phyloP scores from a whole-genome alignment of 2,888 invertebrate genomes.

The Masnerella sp. region DNA sequence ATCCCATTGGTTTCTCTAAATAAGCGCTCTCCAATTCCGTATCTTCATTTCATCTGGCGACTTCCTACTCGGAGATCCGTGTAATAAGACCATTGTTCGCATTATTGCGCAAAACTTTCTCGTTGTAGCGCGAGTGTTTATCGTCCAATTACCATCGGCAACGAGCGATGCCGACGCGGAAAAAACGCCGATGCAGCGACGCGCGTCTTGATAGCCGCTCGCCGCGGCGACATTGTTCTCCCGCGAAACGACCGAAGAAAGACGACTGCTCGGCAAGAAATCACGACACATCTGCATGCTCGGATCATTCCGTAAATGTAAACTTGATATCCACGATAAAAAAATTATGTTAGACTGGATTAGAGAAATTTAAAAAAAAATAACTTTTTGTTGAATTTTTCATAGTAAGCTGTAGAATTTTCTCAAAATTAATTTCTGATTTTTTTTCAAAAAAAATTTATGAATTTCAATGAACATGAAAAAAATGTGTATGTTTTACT shows the following conservation, averaged over 20 bases:
- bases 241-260: constrained; percentile 50
- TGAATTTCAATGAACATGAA: too few relatives aligned
- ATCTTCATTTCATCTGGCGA: constrained; percentile 57
- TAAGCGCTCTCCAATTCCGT: constrained; percentile 54
- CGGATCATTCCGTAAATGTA: constrained; percentile 71
- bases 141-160: constrained; percentile 69
- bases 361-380: too few relatives aligned
- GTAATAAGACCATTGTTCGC: constrained; percentile 62
- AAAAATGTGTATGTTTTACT: too few relatives aligned
- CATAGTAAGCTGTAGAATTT: too few relatives aligned
- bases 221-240: constrained; percentile 62
- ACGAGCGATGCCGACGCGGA: constrained; percentile 60
- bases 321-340: constrained; percentile 57
- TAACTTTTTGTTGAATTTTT: too few relatives aligned
- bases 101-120: constrained; percentile 61
- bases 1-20: constrained; percentile 49
- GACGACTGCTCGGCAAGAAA: constrained; percentile 55
- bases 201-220: constrained; percentile 57
- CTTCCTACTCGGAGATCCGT: constrained; percentile 59
- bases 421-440: too few relatives aligned
- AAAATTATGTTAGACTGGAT: constrained; percentile 50
- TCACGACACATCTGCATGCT: constrained; percentile 59
- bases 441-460: too few relatives aligned
- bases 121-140: constrained; percentile 61
- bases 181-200: constrained; percentile 58